phyloP scores from a whole-genome alignment of 2,113 vertebrate species.

The Gambusia holbrooki region DNA sequence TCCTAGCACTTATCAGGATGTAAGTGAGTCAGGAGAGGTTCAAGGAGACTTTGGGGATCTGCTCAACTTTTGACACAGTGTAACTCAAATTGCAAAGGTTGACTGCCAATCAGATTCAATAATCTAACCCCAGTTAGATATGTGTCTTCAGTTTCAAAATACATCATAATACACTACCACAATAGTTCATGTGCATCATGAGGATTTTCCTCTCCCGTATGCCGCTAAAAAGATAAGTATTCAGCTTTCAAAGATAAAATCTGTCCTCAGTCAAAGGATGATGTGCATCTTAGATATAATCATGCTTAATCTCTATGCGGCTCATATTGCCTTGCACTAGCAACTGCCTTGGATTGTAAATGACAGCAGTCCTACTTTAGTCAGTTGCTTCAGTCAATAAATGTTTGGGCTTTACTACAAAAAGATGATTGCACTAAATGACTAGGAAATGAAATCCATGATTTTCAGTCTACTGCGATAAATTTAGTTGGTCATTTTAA shows the following conservation, averaged over 20 bases:
- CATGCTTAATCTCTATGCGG: slow-evolving; percentile 14
- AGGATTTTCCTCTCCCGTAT: neutral
- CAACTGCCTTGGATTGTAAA: slow-evolving; percentile 42
- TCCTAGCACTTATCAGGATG: slow-evolving; percentile 64
- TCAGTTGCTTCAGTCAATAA: slow-evolving; percentile 42
- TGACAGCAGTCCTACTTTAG: slow-evolving; percentile 21
- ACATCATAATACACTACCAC: slow-evolving; percentile 21
- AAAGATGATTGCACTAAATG: slow-evolving; percentile 35
- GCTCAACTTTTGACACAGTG: slow-evolving; percentile 44
- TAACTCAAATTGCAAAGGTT: slow-evolving; percentile 25
- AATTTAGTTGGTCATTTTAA: slow-evolving; percentile 55
- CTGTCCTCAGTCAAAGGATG: slow-evolving; percentile 42
- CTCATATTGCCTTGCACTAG: slow-evolving; percentile 41
- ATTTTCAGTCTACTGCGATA: slow-evolving; percentile 34
- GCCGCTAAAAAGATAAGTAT: slow-evolving; percentile 1
- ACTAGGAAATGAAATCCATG: slow-evolving; percentile 13
- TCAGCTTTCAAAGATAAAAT: slow-evolving; percentile 37
- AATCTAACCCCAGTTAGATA: slow-evolving; percentile 26
- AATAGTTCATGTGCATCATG: neutral
- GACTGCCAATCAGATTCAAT: slow-evolving; percentile 23
- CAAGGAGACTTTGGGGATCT: slow-evolving; percentile 66
- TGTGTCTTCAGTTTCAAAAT: slow-evolving; percentile 23
- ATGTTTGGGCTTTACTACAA: slow-evolving; percentile 37
- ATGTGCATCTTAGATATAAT: slow-evolving; percentile 56
- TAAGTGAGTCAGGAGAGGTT: slow-evolving; percentile 59